Evolutionary conservation across 2,888 invertebrate species (phyloP).

Genomic region (Ophioninae sp.): DNA sequence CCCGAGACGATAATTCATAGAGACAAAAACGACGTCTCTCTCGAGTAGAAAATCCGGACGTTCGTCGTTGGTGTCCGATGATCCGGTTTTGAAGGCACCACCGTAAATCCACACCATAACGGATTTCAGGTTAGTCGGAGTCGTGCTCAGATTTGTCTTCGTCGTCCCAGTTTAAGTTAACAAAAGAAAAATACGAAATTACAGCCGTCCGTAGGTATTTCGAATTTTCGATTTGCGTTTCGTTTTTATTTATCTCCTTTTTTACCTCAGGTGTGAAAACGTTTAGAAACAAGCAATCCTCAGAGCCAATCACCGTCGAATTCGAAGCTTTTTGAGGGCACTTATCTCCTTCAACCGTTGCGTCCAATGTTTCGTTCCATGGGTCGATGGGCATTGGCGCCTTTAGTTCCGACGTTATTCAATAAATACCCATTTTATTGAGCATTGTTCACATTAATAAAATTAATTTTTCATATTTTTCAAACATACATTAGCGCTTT

Average conservation of each 20-base stretch:
- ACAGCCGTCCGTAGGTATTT: background rate
- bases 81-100: conserved; percentile 19
- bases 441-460: background rate
- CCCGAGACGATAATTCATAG: conserved; percentile 49
- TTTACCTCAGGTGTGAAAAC: conserved; percentile 23
- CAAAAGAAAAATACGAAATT: background rate
- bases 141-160: conserved; percentile 8
- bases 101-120: conserved; percentile 45
- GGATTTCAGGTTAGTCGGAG: conserved; percentile 11
- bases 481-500: too few species aligned
- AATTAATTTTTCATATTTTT: background rate
- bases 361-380: conserved; percentile 57
- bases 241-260: background rate
- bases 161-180: background rate
- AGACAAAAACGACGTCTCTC: conserved; percentile 46
- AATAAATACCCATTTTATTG: background rate
- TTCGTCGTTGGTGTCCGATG: background rate
- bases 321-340: conserved; percentile 52
- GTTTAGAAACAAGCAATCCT: conserved; percentile 62
- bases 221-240: background rate
- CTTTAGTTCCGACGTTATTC: conserved; percentile 22
- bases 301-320: background rate
- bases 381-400: conserved; percentile 58
- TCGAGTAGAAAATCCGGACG: conserved; percentile 49
- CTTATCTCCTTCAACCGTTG: conserved; percentile 39